phyloP scores from a whole-genome alignment of 1,140 invertebrate species.

The Thaumetopoea pityocampa region DNA sequence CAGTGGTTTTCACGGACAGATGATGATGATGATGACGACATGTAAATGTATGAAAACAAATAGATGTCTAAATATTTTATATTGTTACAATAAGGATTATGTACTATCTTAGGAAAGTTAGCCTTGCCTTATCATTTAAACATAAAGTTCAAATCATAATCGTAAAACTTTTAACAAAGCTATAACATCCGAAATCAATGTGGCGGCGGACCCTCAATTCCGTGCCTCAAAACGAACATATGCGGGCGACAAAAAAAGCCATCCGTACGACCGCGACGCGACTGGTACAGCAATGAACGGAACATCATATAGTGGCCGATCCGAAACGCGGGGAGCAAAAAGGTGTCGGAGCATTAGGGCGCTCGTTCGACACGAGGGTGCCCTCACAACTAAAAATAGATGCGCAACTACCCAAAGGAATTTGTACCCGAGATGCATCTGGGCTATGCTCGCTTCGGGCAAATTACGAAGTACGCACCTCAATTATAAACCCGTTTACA shows the following conservation, averaged over 20 bases:
- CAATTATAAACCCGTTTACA: too few species aligned
- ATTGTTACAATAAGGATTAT: too few species aligned
- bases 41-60: too few species aligned
- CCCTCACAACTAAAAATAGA: slow-evolving; percentile 51
- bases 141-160: too few species aligned
- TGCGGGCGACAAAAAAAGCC: slow-evolving; percentile 51
- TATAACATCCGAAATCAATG: slow-evolving; percentile 26
- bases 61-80: too few species aligned
- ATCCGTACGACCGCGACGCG: slow-evolving; percentile 28
- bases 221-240: slow-evolving; percentile 37
- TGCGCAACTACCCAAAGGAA: slow-evolving; percentile 36
- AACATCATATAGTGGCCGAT: slow-evolving; percentile 41
- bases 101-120: too few species aligned
- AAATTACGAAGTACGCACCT: slow-evolving; percentile 19
- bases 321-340: slow-evolving; percentile 34
- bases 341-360: slow-evolving; percentile 31
- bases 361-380: slow-evolving; percentile 28
- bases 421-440: slow-evolving; percentile 49
- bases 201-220: too few species aligned
- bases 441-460: slow-evolving; percentile 21
- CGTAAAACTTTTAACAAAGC: slow-evolving; percentile 25
- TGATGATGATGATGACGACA: too few species aligned
- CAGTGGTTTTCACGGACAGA: too few species aligned
- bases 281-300: slow-evolving; percentile 36
- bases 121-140: too few species aligned